A percentile compares a stretch with the other conserved stretches of the same genome.
Conservation (phyloP, 1,140 invertebrate genomes). For the Drosophila pectinifera region DNA sequence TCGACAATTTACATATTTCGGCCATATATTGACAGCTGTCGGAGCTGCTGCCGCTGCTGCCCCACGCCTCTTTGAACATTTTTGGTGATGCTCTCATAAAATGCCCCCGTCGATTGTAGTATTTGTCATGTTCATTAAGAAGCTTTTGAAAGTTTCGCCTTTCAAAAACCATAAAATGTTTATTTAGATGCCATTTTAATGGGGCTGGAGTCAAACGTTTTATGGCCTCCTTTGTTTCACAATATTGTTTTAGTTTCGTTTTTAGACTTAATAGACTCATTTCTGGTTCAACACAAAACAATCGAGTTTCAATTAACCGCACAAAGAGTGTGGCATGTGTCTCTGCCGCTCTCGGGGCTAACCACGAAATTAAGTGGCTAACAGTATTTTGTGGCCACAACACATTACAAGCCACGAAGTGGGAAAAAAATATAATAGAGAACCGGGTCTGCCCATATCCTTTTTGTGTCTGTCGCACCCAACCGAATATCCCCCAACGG, state of each 20-base stretch:
- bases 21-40: constrained; percentile 51
- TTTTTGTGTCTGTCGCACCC: constrained; percentile 44
- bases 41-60: constrained; percentile 20
- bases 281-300: constrained; percentile 60
- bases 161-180: constrained; percentile 57
- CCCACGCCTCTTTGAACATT: constrained; percentile 46
- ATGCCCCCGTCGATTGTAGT: constrained; percentile 25
- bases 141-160: constrained; percentile 60
- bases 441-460: constrained; percentile 49
- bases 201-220: constrained; percentile 50
- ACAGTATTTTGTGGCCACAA: constrained; percentile 72
- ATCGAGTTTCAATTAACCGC: constrained; percentile 75
- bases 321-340: constrained; percentile 21
- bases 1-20: constrained; percentile 58
- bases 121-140: constrained; percentile 57
- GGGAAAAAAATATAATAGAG: constrained; percentile 33
- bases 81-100: constrained; percentile 61
- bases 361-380: constrained; percentile 79
- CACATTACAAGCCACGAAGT: constrained; percentile 39
- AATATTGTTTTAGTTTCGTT: constrained; percentile 52
- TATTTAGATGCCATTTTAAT: constrained; percentile 57
- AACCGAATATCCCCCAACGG: constrained; percentile 59
- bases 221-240: constrained; percentile 44
- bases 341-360: constrained; percentile 45
- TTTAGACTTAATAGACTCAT: constrained; percentile 54